Evolutionary conservation across 2,113 vertebrate genomes (phyloP).

Genomic region (Melospiza georgiana): DNA sequence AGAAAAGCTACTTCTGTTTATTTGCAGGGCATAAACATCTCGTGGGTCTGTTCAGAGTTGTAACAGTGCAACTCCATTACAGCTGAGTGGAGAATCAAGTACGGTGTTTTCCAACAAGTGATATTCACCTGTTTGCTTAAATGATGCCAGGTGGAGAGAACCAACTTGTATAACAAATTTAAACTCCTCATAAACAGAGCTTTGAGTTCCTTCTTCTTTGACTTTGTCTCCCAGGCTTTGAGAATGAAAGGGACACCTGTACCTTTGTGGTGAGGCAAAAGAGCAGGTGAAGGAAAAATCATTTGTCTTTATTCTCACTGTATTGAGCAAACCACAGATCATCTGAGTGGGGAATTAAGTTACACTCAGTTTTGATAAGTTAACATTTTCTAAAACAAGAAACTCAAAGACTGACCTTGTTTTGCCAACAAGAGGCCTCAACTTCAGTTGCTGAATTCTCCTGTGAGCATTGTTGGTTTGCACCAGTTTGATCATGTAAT

Average conservation of each 20-base stretch:
- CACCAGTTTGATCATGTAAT: neutral
- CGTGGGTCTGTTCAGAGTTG: neutral
- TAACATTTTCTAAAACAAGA: neutral
- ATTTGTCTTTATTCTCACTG: neutral
- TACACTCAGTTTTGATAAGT: neutral
- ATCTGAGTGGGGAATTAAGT: neutral
- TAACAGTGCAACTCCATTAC: neutral
- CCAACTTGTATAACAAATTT: slow-evolving; percentile 16
- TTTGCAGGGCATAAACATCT: slow-evolving; percentile 41
- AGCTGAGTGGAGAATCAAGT: neutral
- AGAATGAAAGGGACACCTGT: neutral
- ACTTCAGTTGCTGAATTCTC: neutral
- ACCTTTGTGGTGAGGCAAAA: neutral
- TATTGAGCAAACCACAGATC: neutral
- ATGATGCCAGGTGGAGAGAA: slow-evolving; percentile 47
- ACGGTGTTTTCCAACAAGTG: neutral
- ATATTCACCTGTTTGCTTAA: slow-evolving; percentile 39
- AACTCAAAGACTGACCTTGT: neutral
- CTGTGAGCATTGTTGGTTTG: neutral
- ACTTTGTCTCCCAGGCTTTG: neutral
- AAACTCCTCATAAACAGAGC: slow-evolving; percentile 43
- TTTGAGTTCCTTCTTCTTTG: neutral
- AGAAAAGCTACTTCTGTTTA: slow-evolving; percentile 43
- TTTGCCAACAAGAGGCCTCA: neutral
- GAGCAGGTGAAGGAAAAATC: neutral